phyloP scores from a whole-genome alignment of 2,797 vertebrate species.

The Diplodus puntazzo region DNA sequence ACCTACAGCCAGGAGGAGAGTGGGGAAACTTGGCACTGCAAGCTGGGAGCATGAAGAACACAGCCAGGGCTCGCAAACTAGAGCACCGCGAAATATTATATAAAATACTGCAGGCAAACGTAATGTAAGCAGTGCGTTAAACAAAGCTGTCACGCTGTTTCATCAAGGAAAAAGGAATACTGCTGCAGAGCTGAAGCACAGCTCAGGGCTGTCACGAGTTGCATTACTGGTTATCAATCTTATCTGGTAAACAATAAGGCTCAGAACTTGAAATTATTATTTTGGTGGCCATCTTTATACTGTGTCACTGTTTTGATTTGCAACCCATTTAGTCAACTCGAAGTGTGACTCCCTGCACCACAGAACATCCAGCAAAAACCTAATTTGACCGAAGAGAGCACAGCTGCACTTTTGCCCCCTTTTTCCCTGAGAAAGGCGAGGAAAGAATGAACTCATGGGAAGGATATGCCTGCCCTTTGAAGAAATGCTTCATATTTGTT shows the following conservation, averaged over 20 bases:
- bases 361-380: constrained; percentile 51
- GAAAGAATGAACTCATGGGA: constrained; percentile 87
- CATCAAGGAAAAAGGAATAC: constrained; percentile 42
- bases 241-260: constrained; percentile 18
- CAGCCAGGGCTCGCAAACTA: constrained; percentile 69
- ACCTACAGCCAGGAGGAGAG: constrained; percentile 80
- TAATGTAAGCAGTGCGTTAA: constrained; percentile 69
- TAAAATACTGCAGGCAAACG: constrained; percentile 73
- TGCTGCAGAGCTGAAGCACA: constrained; percentile 34
- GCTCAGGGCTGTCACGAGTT: constrained; percentile 31
- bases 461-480: constrained; percentile 83
- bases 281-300: background rate
- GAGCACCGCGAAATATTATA: constrained; percentile 71
- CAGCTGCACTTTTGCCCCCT: constrained; percentile 75
- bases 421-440: constrained; percentile 70
- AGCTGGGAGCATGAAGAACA: constrained; percentile 65
- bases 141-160: constrained; percentile 64
- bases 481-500: constrained; percentile 84
- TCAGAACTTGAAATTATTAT: constrained; percentile 10
- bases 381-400: constrained; percentile 45
- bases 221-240: constrained; percentile 52
- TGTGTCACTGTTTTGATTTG: constrained; percentile 31
- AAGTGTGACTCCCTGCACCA: constrained; percentile 22
- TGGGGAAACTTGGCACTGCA: constrained; percentile 76
- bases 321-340: constrained; percentile 17